Base-by-base conservation (phyloP, 2,113 vertebrate genomes). In the Cephalopholis sonnerati region DNA sequence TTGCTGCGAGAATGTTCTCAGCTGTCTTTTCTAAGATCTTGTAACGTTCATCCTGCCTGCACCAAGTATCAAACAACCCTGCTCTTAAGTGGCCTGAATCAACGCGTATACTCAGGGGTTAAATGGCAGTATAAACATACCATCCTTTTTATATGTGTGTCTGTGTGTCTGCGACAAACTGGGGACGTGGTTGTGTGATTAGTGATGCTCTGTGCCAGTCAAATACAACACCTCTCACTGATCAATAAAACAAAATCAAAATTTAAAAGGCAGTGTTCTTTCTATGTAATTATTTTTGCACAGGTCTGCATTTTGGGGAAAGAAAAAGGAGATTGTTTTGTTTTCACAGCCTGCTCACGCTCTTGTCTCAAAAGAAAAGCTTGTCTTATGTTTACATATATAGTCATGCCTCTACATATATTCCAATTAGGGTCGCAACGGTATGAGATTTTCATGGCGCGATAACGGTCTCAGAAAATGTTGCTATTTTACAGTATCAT, bases 51-150 rank as follows among this genome's bases (percentile, higher is more conserved):
- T 82, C 20, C 36, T 20, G 22, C 80, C 53, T 57, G 12, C 76
- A 39, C 39, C 36, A 50, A 48, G 51, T 73, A 50, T 81, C 66
- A 58, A 41, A 75, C 39, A 41, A 82, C 17, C 55, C 39, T 66
- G n/a, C 41, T 62, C 44, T 64, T 53, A 70, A 79, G 68, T 86
- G 63, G 48, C 67, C 81, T 89, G 22, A 79, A 79, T 80, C 57
- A 10, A 58, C 7, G 27, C 27, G 22, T 53, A 53, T 32, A 82
- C 88, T 93, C 84, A 88, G 90, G 87, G 75, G 61, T 82, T 68
- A 39, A 84, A 64, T 13, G 55, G 53, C 51, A 6, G 27, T 55
- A 13, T 36, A 24, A 46, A 63, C 57, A 15, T 27, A 57, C 25
- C 11, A 69, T 68, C 44, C 48, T 74, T 89, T 88, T 75, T 74